Percentiles rank a stretch among this genome's conserved stretches.
phyloP scores from a whole-genome alignment of 2,113 vertebrate genomes.

The Furnarius figulus region DNA sequence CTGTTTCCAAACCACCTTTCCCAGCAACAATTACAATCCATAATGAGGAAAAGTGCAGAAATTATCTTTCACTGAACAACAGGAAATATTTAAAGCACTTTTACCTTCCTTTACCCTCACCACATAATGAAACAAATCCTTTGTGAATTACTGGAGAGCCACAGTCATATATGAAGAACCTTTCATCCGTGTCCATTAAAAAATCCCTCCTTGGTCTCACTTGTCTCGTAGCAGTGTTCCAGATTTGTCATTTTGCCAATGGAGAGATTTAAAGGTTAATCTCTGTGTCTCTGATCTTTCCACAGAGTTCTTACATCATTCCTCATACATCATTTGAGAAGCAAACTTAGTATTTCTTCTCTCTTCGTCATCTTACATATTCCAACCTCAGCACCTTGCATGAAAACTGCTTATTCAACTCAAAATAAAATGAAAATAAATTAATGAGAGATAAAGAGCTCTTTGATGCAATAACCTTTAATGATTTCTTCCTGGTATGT shows the following conservation, averaged over 20 bases:
- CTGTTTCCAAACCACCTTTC: background rate
- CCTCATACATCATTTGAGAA: conserved; percentile 1
- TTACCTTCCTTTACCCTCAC: background rate
- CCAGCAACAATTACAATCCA: background rate
- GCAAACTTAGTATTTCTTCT: background rate
- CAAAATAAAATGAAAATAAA: conserved; percentile 65
- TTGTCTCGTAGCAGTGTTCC: background rate
- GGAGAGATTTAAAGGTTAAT: conserved; percentile 3
- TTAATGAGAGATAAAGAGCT: conserved; percentile 54
- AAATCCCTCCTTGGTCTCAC: background rate
- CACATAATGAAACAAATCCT: background rate
- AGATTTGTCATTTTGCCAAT: background rate
- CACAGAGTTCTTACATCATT: conserved; percentile 30
- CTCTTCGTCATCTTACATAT: conserved; percentile 39
- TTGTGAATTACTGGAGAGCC: background rate
- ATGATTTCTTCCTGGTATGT: conserved; percentile 64
- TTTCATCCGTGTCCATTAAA: background rate
- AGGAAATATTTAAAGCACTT: background rate
- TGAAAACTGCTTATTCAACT: conserved; percentile 55
- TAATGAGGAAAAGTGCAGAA: background rate
- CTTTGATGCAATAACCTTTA: conserved; percentile 66
- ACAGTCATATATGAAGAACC: background rate
- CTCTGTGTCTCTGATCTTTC: conserved; percentile 43
- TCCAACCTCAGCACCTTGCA: conserved; percentile 35
- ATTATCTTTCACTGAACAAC: background rate